Evolutionary conservation across 2,797 vertebrate species (phyloP), one percentile per base, ranked within the genome.

Genomic region (Antrozous pallidus): DNA sequence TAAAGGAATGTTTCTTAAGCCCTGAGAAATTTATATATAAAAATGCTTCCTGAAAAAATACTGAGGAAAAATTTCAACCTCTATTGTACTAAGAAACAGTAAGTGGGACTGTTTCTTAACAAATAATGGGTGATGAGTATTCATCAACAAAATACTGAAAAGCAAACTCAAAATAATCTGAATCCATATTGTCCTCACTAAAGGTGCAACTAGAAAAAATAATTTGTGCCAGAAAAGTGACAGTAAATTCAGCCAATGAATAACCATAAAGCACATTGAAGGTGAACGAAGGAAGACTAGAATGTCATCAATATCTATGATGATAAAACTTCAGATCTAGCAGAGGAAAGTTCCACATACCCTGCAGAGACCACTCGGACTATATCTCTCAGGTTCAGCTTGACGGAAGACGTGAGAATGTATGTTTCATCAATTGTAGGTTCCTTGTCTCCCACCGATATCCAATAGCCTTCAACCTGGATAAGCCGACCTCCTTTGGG

Each of bases 381-480:
- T 67, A 99, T 98, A 95, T 99, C 99, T 63, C 98, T 98, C 18
- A 99, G 98, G 97, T 99, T 99, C 81, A 99, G 99, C 71, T 99
- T 99, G 92, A 99, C 99, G 0, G 99, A 99, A 78, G 98, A 80
- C 0, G 99, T 99, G 82, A 99, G 98, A 92, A 99, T 98, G 0
- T 99, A 99, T 80, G 97, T 98, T 61, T 99, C 98, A 97, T 99
- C 99, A 89, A 99, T 96, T 7, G 89, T 92, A 13, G 99, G 98
- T 79, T 99, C 99, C 96, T 99, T 98, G 96, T 99, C 99, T 2
- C 99, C 99, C 96, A 98, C 98, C 36, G 98, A 98, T 96, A 99
- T 98, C 99, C 99, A 99, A 96, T 99, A 99, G 51, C 99, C 99
- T 98, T 99, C 99, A 51, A 99, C 96, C 42, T 98, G 98, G 91